Evolutionary conservation across 2,888 invertebrate species (phyloP).

Genomic region (Spilarctia lutea): DNA sequence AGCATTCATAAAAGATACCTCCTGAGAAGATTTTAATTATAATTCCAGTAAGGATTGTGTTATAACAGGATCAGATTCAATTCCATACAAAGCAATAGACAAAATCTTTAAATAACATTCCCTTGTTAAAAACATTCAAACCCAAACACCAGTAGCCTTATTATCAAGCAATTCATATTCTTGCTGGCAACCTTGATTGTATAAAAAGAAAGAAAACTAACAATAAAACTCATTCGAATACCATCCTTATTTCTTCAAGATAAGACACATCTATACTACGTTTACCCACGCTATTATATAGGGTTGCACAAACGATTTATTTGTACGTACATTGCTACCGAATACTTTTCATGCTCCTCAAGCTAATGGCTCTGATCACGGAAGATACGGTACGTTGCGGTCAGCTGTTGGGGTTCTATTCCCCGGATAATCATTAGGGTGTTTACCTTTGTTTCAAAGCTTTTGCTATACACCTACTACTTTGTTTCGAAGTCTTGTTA

Average conservation of each 20-base stretch:
- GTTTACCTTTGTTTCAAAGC: constrained; percentile 42
- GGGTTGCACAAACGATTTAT: constrained; percentile 6
- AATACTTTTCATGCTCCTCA: constrained; percentile 39
- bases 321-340: constrained; percentile 13
- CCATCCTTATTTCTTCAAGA: not conserved
- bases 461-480: constrained; percentile 18
- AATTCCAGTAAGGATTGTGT: not conserved
- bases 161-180: not conserved
- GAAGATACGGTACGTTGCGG: constrained; percentile 51
- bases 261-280: constrained; percentile 1
- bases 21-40: too few relatives aligned
- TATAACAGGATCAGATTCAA: not conserved
- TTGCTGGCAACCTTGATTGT: not conserved
- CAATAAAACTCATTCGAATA: not conserved
- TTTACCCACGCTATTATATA: not conserved
- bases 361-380: constrained; percentile 46
- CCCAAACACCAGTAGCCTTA: not conserved
- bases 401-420: constrained; percentile 52
- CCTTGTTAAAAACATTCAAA: not conserved
- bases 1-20: too few relatives aligned
- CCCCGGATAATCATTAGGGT: constrained; percentile 50
- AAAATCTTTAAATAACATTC: not conserved
- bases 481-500: constrained; percentile 6
- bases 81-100: not conserved
- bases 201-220: not conserved